These are phyloP conservation scores for Drosophila longiperda DNA, from an alignment of 2,888 invertebrate genomes.

Conservation along the genomic window DNA sequence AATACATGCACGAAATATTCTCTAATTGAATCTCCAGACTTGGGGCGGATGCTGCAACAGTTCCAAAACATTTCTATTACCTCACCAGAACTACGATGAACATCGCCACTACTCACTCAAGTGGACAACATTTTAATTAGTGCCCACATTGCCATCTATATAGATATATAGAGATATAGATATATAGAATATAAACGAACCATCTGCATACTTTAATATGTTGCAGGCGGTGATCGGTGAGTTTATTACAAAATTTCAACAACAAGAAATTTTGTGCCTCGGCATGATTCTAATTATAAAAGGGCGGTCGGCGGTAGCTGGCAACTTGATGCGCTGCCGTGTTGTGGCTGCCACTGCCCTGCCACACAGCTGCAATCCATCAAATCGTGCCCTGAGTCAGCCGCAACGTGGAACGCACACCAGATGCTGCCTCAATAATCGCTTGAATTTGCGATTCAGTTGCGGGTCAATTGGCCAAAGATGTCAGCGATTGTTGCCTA, in stretches of 20 bases:
- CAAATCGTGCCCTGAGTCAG: constrained; percentile 51
- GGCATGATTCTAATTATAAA: constrained; percentile 70
- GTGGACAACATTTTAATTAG: constrained; percentile 71
- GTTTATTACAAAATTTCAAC: constrained; percentile 51
- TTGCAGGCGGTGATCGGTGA: constrained; percentile 40
- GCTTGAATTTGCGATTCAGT: constrained; percentile 57
- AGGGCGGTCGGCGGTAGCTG: constrained; percentile 25
- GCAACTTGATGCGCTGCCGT: constrained; percentile 43
- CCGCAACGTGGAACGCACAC: constrained; percentile 11
- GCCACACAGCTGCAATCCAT: constrained; percentile 73
- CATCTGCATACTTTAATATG: constrained; percentile 61
- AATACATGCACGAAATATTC: constrained; percentile 26
- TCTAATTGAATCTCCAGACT: constrained; percentile 62
- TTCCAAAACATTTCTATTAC: constrained; percentile 9
- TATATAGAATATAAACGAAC: constrained; percentile 45
- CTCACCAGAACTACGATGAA: constrained; percentile 8
- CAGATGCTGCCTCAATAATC: constrained; percentile 45
- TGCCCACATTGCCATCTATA: constrained; percentile 21
- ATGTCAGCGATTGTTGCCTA: constrained; percentile 40
- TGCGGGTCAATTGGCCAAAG: constrained; percentile 56
- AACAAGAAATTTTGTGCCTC: constrained; percentile 29
- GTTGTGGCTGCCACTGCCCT: constrained; percentile 8
- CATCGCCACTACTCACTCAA: constrained; percentile 42
- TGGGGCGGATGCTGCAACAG: constrained; percentile 17
- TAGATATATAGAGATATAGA: not conserved